Conservation (phyloP, 92 coral and sea anemone species). For the Umimayanthus chanpuru region DNA sequence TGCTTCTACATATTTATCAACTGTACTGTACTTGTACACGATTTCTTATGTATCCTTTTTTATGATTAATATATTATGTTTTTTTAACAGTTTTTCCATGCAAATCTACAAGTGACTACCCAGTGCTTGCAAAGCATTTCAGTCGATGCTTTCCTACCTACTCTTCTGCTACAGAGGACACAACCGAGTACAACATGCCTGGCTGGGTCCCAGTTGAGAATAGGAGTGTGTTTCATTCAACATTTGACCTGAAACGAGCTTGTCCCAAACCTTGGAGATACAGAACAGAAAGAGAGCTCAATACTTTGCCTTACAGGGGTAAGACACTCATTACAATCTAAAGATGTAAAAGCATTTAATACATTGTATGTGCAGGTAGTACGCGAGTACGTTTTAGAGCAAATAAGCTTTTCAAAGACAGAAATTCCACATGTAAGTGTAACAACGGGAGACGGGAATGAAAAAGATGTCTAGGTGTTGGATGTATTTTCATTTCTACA, state of each 20-base stretch:
- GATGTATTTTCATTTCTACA: too few species aligned
- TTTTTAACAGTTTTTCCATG: slow-evolving; percentile 58
- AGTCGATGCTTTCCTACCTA: slow-evolving; percentile 66
- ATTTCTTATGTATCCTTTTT: too few species aligned
- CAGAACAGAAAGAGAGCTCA: slow-evolving; percentile 63
- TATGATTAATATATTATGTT: not conserved
- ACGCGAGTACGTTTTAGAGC: too few species aligned
- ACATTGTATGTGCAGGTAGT: too few species aligned
- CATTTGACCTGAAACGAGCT: slow-evolving; percentile 59
- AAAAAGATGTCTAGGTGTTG: too few species aligned
- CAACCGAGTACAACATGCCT: slow-evolving; percentile 65
- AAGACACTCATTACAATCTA: not conserved
- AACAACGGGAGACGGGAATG: too few species aligned
- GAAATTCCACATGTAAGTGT: too few species aligned
- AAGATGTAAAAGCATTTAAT: not conserved
- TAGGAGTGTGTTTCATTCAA: slow-evolving; percentile 56
- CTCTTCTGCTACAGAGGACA: slow-evolving; percentile 65
- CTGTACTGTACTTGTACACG: not conserved
- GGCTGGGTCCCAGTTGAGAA: slow-evolving; percentile 84
- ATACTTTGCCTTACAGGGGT: slow-evolving; percentile 66
- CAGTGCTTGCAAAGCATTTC: slow-evolving; percentile 33
- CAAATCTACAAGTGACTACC: slow-evolving; percentile 37
- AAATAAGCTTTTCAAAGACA: too few species aligned
- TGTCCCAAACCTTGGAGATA: slow-evolving; percentile 93
- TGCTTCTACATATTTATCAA: not conserved